Conservation (phyloP, 2,113 vertebrate genomes). For the Melanocharis versteri region DNA sequence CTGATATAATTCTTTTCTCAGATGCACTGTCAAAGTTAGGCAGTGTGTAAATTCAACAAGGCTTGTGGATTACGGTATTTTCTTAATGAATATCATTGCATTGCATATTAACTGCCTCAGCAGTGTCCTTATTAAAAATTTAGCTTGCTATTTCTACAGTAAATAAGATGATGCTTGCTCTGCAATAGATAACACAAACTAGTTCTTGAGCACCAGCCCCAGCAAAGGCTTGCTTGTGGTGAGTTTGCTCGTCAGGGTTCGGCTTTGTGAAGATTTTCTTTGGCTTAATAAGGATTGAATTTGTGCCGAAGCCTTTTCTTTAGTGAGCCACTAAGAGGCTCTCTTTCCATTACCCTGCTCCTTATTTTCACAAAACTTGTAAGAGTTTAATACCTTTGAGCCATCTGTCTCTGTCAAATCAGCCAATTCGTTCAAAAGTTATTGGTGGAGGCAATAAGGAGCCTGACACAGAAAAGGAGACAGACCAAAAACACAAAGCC, state of each 20-base stretch:
- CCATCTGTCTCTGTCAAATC: slow-evolving; percentile 48
- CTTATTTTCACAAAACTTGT: slow-evolving; percentile 29
- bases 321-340: slow-evolving; percentile 65
- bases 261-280: slow-evolving; percentile 25
- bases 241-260: neutral
- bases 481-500: neutral
- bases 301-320: slow-evolving; percentile 24
- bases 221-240: neutral
- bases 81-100: neutral
- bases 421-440: neutral
- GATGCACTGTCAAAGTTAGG: neutral
- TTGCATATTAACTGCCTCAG: neutral
- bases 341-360: slow-evolving; percentile 61
- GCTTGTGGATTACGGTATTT: neutral
- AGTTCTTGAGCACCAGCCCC: neutral
- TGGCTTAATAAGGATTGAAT: slow-evolving; percentile 10
- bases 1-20: neutral
- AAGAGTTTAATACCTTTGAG: slow-evolving; percentile 48
- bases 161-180: slow-evolving; percentile 16
- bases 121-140: slow-evolving; percentile 28
- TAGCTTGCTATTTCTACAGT: slow-evolving; percentile 5
- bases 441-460: neutral
- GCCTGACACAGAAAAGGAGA: neutral
- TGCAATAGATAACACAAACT: neutral
- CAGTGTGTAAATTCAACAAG: neutral